Evolutionary conservation across 2,113 vertebrate species (phyloP), one percentile per base, ranked within the genome.

Genomic region (Vireo altiloquus): DNA sequence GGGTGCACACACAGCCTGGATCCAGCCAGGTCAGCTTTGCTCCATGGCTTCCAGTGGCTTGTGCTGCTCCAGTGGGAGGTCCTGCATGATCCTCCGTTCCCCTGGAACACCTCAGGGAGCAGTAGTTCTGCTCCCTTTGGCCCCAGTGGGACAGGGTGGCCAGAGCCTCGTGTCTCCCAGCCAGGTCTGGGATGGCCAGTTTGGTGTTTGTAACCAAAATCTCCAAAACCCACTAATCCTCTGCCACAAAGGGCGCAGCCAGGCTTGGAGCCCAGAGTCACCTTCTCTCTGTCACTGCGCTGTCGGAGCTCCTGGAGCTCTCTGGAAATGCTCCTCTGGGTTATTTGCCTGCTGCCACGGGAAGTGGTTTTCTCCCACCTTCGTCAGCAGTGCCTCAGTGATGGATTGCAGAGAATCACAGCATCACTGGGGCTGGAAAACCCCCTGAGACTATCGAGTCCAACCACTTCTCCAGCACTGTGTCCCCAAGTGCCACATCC

Each of bases 181-280:
- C 3, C 2, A 1, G 24, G 3, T 22, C 44, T 6, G 46, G 23
- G 7, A 21, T 3, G 50, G 21, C 3, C 8, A 2, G 0, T 6
- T 15, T 22, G n/a, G 16, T 20, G 12, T 37, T 33, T 22, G 22
- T 39, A 16, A 40, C 33, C 15, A 6, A 42, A 54, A 2, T 2
- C 15, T 57, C 16, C 37, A 6, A 31, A 56, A 4, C 4, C 0
- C 64, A 13, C 6, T 1, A 1, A 28, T 47, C 9, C 65, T 44
- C 50, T 18, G 37, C 20, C 37, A 37, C 8, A 2, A 39, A 35
- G 0, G 33, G 39, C 11, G 75, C 5, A 13, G 8, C 28, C 1
- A 2, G 33, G 56, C 56, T 25, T 0, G 6, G 82, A 24, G 66
- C 35, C 28, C 3, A 2, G 25, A 0, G 35, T 9, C 54, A 13